Conservation (phyloP, 2,797 vertebrate genomes). For the Spheniscus humboldti region DNA sequence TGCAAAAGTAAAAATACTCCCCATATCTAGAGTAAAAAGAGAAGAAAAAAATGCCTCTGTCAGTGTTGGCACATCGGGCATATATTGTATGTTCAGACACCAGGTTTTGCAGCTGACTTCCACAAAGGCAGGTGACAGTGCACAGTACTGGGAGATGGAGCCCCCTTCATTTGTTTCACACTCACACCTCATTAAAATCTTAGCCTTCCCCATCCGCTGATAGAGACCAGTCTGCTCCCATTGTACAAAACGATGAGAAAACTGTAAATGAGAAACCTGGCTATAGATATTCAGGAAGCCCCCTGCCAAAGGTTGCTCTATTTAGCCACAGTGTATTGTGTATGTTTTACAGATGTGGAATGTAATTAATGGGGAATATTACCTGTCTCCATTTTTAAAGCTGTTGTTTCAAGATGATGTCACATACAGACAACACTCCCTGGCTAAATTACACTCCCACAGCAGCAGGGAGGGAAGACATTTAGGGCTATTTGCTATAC, state of each 20-base stretch:
- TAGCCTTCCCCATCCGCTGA: neutral
- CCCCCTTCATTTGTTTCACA: neutral
- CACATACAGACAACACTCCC: neutral
- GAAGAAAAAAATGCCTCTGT: neutral
- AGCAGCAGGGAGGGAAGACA: neutral
- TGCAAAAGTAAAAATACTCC: neutral
- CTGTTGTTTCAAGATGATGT: constrained; percentile 15
- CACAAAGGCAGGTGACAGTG: neutral
- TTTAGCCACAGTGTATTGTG: neutral
- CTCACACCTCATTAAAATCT: neutral
- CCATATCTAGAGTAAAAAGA: neutral
- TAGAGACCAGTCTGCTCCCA: neutral
- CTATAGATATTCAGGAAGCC: neutral
- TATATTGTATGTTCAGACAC: neutral
- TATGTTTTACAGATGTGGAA: constrained; percentile 9
- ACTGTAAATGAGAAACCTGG: neutral
- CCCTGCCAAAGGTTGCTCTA: neutral
- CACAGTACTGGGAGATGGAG: neutral
- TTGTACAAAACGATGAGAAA: neutral
- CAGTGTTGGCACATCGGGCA: neutral
- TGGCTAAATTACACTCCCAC: neutral
- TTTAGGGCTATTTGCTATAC: neutral
- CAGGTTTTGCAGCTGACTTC: neutral
- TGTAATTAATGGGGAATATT: constrained; percentile 4
- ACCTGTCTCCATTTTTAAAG: constrained; percentile 1